phyloP scores from a whole-genome alignment of 2,113 vertebrate genomes.

The Cyanoderma ruficeps region DNA sequence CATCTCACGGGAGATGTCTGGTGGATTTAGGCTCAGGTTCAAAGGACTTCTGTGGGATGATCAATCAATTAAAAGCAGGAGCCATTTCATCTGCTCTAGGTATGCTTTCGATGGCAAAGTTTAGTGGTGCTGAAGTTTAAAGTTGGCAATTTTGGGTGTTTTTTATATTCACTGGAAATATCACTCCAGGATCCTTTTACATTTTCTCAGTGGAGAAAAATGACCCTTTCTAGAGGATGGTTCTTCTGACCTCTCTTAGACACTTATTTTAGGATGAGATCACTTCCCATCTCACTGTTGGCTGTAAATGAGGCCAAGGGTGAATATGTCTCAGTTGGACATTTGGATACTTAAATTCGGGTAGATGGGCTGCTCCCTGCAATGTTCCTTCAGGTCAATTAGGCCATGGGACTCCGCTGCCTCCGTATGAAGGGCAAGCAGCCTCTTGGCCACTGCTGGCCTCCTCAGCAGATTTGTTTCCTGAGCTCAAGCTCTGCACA shows the following conservation, averaged over 20 bases:
- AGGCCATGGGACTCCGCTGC: not conserved
- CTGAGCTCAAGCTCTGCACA: not conserved
- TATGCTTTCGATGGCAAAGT: not conserved
- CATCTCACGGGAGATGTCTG: rapidly evolving
- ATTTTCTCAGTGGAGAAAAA: not conserved
- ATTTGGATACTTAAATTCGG: not conserved
- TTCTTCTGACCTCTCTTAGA: conserved; percentile 40
- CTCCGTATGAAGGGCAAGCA: rapidly evolving
- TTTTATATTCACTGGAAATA: not conserved
- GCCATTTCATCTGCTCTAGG: not conserved
- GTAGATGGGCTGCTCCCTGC: not conserved
- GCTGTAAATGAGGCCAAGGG: not conserved
- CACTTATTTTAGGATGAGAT: conserved; percentile 55
- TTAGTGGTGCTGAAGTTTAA: conserved; percentile 3
- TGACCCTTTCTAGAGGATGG: not conserved
- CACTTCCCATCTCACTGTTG: not conserved
- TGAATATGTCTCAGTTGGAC: not conserved
- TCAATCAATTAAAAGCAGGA: not conserved
- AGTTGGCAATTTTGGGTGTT: not conserved
- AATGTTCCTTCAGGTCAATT: rapidly evolving
- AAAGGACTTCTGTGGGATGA: not conserved
- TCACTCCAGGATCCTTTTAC: not conserved
- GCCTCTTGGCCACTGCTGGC: rapidly evolving
- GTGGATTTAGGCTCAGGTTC: not conserved
- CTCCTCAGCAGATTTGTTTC: not conserved